Evolutionary conservation across 2,888 invertebrate genomes (phyloP).

Genomic region (Lepidochitona cinerea): DNA sequence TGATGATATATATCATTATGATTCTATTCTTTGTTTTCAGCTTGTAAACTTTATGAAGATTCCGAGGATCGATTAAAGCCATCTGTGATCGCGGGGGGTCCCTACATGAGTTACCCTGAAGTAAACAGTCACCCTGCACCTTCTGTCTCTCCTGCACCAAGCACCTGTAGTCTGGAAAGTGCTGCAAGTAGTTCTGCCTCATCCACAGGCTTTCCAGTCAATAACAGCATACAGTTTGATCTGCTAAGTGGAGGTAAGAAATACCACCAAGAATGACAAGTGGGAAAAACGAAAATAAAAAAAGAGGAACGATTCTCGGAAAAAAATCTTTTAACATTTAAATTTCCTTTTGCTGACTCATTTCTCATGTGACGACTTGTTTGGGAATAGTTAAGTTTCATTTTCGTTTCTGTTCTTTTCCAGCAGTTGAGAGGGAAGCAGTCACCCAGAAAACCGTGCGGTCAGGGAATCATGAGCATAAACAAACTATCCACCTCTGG

Average conservation of each 20-base stretch:
- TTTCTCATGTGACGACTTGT: no score
- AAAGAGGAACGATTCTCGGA: background rate
- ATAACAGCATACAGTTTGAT: background rate
- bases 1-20: no score
- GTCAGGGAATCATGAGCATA: constrained; percentile 30
- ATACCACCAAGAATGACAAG: background rate
- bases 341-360: no score
- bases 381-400: no score
- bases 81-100: background rate
- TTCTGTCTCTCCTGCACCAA: constrained; percentile 7
- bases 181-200: background rate
- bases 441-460: background rate
- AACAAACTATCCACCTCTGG: constrained; percentile 89
- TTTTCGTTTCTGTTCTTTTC: background rate
- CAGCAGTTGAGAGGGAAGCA: background rate
- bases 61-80: background rate
- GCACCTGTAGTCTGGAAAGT: constrained; percentile 9
- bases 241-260: background rate
- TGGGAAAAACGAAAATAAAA: background rate
- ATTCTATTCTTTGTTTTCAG: background rate
- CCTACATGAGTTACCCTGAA: background rate
- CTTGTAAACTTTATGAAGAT: background rate
- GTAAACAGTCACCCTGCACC: background rate
- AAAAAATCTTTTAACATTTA: no score
- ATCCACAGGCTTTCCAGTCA: background rate